These are phyloP conservation scores for Trilocha varians DNA, from an alignment of 2,888 invertebrate species.

Conservation along the genomic window DNA sequence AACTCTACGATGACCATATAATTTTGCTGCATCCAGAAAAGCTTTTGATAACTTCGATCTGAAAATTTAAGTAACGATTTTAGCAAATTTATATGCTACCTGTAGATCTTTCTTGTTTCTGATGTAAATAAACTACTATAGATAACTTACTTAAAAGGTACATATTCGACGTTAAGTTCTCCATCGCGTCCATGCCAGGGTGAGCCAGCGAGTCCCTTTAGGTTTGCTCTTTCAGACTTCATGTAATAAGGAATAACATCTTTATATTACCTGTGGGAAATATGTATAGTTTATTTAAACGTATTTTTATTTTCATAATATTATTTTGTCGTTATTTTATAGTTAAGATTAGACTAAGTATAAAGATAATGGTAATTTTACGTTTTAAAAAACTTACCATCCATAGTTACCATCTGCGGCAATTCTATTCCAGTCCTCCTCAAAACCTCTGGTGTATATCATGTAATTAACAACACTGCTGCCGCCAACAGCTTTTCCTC, in stretches of 20 bases:
- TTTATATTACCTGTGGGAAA: conserved; percentile 62
- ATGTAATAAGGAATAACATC: conserved; percentile 75
- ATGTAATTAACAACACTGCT: conserved; percentile 70
- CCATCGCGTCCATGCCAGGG: conserved; percentile 76
- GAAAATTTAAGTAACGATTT: conserved; percentile 17
- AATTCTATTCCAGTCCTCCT: conserved; percentile 78
- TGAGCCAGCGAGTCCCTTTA: conserved; percentile 55
- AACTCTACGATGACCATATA: conserved; percentile 76
- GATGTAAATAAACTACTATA: no score
- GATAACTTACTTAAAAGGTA: conserved; percentile 67
- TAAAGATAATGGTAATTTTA: no score
- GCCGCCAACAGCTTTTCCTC: conserved; percentile 67
- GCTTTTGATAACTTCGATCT: conserved; percentile 74
- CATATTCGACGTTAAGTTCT: conserved; percentile 74
- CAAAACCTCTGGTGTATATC: conserved; percentile 79
- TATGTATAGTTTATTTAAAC: not conserved
- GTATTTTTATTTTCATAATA: no score
- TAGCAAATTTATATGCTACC: no score
- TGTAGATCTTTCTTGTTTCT: no score
- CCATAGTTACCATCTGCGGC: conserved; percentile 76
- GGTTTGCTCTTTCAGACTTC: conserved; percentile 73
- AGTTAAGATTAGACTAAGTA: no score
- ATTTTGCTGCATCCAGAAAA: conserved; percentile 76
- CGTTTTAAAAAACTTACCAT: no score
- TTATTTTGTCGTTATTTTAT: no score